phyloP scores from a whole-genome alignment of 1,140 invertebrate species.

The Aphaenogaster floridana region DNA sequence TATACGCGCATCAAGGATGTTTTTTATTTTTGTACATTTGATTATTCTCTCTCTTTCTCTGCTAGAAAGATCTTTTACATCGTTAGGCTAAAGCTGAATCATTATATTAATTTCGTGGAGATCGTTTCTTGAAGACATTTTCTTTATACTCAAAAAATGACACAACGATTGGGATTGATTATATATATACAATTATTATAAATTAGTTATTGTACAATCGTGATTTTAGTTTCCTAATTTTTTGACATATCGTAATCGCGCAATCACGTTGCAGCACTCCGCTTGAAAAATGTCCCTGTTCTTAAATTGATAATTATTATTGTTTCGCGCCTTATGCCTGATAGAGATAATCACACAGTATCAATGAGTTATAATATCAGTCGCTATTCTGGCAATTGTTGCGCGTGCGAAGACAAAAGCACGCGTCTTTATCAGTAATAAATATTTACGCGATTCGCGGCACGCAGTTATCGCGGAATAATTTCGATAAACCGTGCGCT shows the following conservation, averaged over 20 bases:
- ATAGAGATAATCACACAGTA: slow-evolving; percentile 4
- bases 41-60: neutral
- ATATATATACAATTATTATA: neutral
- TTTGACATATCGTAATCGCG: neutral
- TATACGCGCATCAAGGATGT: neutral
- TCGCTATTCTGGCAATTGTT: no score
- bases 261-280: neutral
- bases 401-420: neutral
- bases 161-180: neutral
- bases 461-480: slow-evolving; percentile 25
- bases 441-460: slow-evolving; percentile 34
- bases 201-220: neutral
- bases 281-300: neutral
- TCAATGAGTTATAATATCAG: slow-evolving; percentile 5
- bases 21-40: neutral
- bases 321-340: neutral
- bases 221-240: neutral
- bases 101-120: neutral
- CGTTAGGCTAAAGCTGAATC: neutral
- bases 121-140: neutral
- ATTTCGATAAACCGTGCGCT: slow-evolving; percentile 36
- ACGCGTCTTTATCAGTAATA: slow-evolving; percentile 32
- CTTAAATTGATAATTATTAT: neutral
- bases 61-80: neutral
- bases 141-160: no score